These are phyloP conservation scores for Drosophila mimetica DNA, from an alignment of 2,888 invertebrate genomes.

Conservation along the genomic window DNA sequence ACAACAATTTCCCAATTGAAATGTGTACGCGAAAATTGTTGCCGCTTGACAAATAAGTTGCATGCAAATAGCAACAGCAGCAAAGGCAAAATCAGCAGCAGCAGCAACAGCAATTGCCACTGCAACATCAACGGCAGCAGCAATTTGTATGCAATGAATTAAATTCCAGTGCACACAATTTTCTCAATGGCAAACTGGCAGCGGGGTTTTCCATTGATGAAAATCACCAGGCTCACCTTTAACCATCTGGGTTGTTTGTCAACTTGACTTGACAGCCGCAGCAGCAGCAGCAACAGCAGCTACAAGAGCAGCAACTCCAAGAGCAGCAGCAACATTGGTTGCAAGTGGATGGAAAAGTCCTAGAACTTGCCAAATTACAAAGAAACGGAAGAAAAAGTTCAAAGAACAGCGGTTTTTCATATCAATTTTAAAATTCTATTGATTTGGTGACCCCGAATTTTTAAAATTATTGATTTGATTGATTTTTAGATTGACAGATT, in stretches of 20 bases:
- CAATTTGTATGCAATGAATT: conserved; percentile 74
- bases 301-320: not conserved
- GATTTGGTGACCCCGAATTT: no score
- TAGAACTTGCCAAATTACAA: not conserved
- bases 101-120: conserved; percentile 47
- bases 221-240: conserved; percentile 68
- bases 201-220: conserved; percentile 65
- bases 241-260: conserved; percentile 70
- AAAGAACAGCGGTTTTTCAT: not conserved
- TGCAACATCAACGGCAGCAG: conserved; percentile 34
- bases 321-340: conserved; percentile 8
- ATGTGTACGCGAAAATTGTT: conserved; percentile 72
- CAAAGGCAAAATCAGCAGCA: conserved; percentile 29
- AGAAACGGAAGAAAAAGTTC: not conserved
- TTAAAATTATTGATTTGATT: no score
- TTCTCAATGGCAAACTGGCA: conserved; percentile 62
- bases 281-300: not conserved
- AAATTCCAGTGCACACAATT: conserved; percentile 66
- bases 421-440: no score
- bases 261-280: conserved; percentile 56
- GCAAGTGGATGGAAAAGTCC: not conserved
- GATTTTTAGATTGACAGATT: no score
- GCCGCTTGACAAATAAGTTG: conserved; percentile 75
- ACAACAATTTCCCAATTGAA: conserved; percentile 77
- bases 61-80: conserved; percentile 68